Evolutionary conservation across 2,888 invertebrate species (phyloP).

Genomic region (Cataglyphis cursor): DNA sequence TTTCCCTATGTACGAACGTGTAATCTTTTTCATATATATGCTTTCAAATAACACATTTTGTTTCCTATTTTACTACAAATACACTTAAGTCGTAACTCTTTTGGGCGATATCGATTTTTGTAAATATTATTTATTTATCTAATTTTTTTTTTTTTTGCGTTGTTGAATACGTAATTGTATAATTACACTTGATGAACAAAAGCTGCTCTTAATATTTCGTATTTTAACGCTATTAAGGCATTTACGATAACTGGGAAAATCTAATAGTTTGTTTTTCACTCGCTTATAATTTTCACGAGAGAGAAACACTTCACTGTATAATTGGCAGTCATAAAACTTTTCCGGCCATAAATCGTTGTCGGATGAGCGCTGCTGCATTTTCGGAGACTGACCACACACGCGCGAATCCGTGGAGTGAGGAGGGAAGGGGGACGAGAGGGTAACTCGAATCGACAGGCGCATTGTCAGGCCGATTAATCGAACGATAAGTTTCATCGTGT

Average conservation of each 20-base stretch:
- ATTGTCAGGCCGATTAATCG: slow-evolving; percentile 82
- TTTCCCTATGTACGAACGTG: background rate
- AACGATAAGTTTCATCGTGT: slow-evolving; percentile 80
- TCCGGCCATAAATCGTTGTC: slow-evolving; percentile 53
- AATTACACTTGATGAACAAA: too few relatives aligned
- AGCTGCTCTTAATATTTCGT: background rate
- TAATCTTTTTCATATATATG: slow-evolving; percentile 12
- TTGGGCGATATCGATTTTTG: background rate
- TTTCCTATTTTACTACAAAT: background rate
- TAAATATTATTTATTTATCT: background rate
- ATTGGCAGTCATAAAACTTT: slow-evolving; percentile 55
- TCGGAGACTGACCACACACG: slow-evolving; percentile 61
- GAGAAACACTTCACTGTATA: slow-evolving; percentile 43
- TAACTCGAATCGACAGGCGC: slow-evolving; percentile 81
- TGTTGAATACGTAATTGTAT: background rate
- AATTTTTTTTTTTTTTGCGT: background rate
- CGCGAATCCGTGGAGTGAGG: slow-evolving; percentile 62
- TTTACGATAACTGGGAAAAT: background rate
- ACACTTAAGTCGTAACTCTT: background rate
- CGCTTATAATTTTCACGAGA: slow-evolving; percentile 45
- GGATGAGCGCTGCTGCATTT: slow-evolving; percentile 43
- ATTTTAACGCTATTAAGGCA: background rate
- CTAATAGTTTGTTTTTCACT: slow-evolving; percentile 30
- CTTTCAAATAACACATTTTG: background rate
- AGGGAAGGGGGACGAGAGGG: slow-evolving; percentile 42